phyloP scores from a whole-genome alignment of 2,888 invertebrate species.

The Lottia gigantea region DNA sequence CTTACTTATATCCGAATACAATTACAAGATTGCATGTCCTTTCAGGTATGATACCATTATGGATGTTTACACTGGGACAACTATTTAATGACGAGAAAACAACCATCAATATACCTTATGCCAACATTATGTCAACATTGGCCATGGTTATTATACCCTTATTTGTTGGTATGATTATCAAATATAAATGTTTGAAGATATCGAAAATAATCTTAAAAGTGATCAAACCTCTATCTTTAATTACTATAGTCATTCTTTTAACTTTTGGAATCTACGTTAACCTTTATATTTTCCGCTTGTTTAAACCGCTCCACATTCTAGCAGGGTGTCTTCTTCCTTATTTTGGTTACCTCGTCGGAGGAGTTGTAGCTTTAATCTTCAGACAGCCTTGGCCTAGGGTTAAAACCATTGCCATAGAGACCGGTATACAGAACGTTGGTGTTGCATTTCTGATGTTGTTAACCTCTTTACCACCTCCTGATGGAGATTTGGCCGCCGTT shows the following conservation, averaged over 20 bases:
- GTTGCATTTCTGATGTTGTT: constrained; percentile 88
- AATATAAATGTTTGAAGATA: constrained; percentile 73
- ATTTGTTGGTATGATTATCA: constrained; percentile 64
- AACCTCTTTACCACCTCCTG: constrained; percentile 84
- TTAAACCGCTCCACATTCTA: constrained; percentile 72
- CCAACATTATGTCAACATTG: constrained; percentile 80
- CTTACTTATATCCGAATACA: too few species aligned
- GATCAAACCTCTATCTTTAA: constrained; percentile 84
- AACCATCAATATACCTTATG: constrained; percentile 81
- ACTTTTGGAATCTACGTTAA: constrained; percentile 90
- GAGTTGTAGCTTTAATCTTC: constrained; percentile 44
- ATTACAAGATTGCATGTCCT: background rate
- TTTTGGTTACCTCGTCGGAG: constrained; percentile 59
- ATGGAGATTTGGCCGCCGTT: constrained; percentile 85
- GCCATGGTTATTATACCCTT: constrained; percentile 82
- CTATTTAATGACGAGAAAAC: constrained; percentile 74
- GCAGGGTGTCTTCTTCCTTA: constrained; percentile 62
- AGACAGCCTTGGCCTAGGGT: constrained; percentile 52
- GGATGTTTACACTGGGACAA: constrained; percentile 88
- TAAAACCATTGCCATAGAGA: constrained; percentile 85
- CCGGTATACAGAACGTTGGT: constrained; percentile 90
- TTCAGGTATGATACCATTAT: constrained; percentile 86
- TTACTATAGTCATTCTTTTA: constrained; percentile 84
- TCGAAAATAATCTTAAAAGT: constrained; percentile 74
- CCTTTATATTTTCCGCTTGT: constrained; percentile 86